These are phyloP conservation scores for Malurus alboscapulatus DNA, from an alignment of 2,113 vertebrate species.

Conservation along the genomic window DNA sequence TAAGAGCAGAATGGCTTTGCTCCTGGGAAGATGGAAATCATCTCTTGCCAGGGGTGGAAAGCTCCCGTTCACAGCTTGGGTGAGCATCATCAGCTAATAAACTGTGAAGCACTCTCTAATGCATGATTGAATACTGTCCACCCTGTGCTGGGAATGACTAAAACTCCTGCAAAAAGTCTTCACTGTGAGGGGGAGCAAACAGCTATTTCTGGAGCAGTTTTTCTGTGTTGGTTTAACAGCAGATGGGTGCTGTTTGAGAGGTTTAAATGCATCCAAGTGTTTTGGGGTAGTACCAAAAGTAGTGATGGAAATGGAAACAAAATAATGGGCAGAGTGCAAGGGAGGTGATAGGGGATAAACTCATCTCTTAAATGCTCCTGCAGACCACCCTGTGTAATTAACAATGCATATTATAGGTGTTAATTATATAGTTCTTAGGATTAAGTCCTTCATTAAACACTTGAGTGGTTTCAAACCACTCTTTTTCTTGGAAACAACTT, in stretches of 20 bases:
- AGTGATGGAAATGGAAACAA: neutral
- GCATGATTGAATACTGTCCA: constrained; percentile 22
- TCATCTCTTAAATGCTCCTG: neutral
- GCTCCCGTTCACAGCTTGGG: neutral
- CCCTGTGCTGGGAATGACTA: neutral
- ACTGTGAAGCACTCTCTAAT: constrained; percentile 1
- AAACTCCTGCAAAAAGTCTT: neutral
- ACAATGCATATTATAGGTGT: neutral
- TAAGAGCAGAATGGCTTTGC: neutral
- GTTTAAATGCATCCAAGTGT: neutral
- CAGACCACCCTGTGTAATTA: constrained; percentile 28
- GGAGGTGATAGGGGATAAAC: neutral
- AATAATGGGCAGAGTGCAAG: neutral
- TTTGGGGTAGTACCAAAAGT: neutral
- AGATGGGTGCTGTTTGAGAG: neutral
- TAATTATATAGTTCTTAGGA: constrained; percentile 15
- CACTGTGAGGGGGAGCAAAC: neutral
- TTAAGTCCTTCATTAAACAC: constrained; percentile 16
- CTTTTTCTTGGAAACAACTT: neutral
- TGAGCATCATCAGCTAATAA: neutral
- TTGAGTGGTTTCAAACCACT: neutral
- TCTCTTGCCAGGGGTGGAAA: neutral
- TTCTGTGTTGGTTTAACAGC: neutral
- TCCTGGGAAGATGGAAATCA: neutral
- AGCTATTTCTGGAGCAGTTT: neutral